These are phyloP conservation scores for Naja naja DNA, from an alignment of 2,113 vertebrate species.

Conservation along the genomic window DNA sequence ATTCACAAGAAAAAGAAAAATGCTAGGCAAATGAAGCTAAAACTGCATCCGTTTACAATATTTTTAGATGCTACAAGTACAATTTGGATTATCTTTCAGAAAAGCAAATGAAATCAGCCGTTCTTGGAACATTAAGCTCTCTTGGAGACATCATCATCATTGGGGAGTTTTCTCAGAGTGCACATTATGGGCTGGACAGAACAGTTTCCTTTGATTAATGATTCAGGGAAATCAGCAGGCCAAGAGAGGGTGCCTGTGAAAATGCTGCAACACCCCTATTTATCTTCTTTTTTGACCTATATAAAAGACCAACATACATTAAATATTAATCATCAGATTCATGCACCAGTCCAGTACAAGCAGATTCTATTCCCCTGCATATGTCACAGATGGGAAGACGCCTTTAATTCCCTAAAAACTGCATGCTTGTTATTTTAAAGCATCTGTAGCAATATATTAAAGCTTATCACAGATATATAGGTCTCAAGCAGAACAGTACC, in stretches of 20 bases:
- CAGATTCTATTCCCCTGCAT: slow-evolving; percentile 7
- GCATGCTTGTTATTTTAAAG: slow-evolving; percentile 16
- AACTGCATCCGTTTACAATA: slow-evolving; percentile 59
- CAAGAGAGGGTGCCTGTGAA: slow-evolving; percentile 42
- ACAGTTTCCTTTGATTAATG: slow-evolving; percentile 53
- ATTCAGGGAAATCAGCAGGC: slow-evolving; percentile 46
- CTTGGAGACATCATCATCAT: slow-evolving; percentile 44
- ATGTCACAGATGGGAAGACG: background rate
- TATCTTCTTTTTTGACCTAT: slow-evolving; percentile 58
- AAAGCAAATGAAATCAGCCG: background rate
- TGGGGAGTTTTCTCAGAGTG: slow-evolving; percentile 41
- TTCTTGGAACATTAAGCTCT: slow-evolving; percentile 51
- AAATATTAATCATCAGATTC: slow-evolving; percentile 39
- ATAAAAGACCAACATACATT: slow-evolving; percentile 37
- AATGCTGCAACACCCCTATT: slow-evolving; percentile 40
- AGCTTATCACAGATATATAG: background rate
- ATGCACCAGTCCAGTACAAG: slow-evolving; percentile 13
- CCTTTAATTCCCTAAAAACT: background rate
- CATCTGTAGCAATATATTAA: background rate
- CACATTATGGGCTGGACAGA: slow-evolving; percentile 29
- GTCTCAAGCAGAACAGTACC: background rate
- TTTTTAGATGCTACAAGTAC: slow-evolving; percentile 65
- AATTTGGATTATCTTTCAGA: slow-evolving; percentile 56
- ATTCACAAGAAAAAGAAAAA: slow-evolving; percentile 50
- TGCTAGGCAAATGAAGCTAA: slow-evolving; percentile 45